Evolutionary conservation across 2,797 vertebrate genomes (phyloP).

Genomic region (Pipistrellus pygmaeus): DNA sequence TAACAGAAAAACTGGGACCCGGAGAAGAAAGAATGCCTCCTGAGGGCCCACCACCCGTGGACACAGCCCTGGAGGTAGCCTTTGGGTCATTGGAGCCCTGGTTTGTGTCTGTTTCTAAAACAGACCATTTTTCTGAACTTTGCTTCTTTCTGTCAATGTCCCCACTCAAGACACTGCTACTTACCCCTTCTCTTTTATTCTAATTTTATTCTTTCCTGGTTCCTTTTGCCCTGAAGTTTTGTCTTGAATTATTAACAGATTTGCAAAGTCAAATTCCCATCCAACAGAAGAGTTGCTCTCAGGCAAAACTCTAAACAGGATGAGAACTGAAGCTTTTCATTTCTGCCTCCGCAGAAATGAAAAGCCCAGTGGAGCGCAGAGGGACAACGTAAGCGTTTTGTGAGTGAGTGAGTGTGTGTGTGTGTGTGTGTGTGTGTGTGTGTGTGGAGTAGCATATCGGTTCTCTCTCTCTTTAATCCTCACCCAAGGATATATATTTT

Average conservation of each 20-base stretch:
- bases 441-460: not conserved
- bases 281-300: not conserved
- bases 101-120: not conserved
- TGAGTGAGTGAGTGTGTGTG: not conserved
- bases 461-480: not conserved
- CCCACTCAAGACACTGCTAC: not conserved
- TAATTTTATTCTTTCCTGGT: not conserved
- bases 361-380: fast-evolving
- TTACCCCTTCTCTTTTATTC: not conserved
- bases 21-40: not conserved
- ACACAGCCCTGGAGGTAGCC: not conserved
- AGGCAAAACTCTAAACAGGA: not conserved
- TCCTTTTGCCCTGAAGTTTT: not conserved
- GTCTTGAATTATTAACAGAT: not conserved
- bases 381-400: fast-evolving
- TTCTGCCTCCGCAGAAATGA: not conserved
- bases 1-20: not conserved
- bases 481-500: not conserved
- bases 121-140: not conserved
- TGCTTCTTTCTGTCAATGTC: not conserved
- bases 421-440: not conserved
- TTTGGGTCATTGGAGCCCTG: not conserved
- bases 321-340: not conserved
- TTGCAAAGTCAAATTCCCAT: not conserved
- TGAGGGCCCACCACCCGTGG: fast-evolving